Evolutionary conservation across 2,113 vertebrate genomes (phyloP).

Genomic region (Megaceryle torquata): DNA sequence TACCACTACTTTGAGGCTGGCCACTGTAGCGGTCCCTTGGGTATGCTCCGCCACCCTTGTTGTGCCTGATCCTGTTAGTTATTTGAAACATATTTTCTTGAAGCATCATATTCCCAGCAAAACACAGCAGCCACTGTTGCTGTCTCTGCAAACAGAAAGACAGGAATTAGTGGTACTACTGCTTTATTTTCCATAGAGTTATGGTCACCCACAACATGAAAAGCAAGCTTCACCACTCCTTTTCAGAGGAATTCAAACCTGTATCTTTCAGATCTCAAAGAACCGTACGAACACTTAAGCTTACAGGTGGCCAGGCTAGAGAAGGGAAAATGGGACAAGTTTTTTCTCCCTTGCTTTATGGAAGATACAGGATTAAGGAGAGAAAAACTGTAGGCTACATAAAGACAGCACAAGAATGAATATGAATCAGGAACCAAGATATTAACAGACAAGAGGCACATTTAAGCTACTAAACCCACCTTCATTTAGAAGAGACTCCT

Average conservation of each 20-base stretch:
- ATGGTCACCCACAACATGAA: not conserved
- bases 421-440: not conserved
- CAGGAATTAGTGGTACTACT: not conserved
- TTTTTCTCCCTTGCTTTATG: not conserved
- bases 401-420: not conserved
- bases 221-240: not conserved
- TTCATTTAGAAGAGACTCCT: not conserved
- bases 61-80: not conserved
- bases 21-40: not conserved
- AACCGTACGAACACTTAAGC: not conserved
- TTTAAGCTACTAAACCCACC: not conserved
- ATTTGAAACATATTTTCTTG: not conserved
- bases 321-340: not conserved
- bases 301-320: not conserved
- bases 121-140: not conserved
- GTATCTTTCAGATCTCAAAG: not conserved
- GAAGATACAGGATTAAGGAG: not conserved
- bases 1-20: not conserved
- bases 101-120: not conserved
- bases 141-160: not conserved
- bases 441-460: not conserved
- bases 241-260: not conserved
- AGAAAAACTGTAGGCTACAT: not conserved
- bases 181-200: not conserved
- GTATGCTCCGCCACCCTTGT: not conserved